These are phyloP conservation scores for Aulostomus chinensis DNA, from an alignment of 2,797 vertebrate genomes.

Conservation along the genomic window DNA sequence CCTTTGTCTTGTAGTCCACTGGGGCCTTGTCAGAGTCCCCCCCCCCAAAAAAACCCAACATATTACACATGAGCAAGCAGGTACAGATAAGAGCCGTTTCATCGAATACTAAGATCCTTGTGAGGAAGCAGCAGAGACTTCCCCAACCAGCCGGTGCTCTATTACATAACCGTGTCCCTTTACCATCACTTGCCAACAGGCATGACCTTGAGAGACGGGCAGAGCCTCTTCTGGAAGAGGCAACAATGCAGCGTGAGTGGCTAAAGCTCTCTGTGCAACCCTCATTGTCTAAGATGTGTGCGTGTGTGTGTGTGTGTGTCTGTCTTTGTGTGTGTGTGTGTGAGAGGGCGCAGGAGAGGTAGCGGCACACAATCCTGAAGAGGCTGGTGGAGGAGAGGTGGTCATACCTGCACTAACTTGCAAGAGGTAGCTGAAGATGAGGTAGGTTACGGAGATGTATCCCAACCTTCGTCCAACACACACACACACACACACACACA, in stretches of 20 bases:
- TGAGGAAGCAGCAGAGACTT: constrained; percentile 29
- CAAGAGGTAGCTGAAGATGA: constrained; percentile 28
- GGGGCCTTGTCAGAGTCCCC: constrained; percentile 9
- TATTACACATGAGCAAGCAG: constrained; percentile 13
- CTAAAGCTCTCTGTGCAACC: constrained; percentile 4
- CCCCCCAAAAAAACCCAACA: neutral
- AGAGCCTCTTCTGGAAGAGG: constrained; percentile 26
- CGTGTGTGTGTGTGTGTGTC: constrained; percentile 3
- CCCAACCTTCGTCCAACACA: constrained; percentile 6
- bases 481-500: neutral
- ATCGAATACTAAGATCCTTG: constrained; percentile 9
- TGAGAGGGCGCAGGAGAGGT: neutral
- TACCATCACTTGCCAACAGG: constrained; percentile 62
- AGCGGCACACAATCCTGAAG: neutral
- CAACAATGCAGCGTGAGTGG: constrained; percentile 6
- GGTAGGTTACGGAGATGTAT: constrained; percentile 28
- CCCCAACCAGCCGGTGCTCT: constrained; percentile 26
- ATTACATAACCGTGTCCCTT: constrained; percentile 69
- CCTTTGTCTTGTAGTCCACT: constrained; percentile 43
- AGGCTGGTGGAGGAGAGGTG: constrained; percentile 13
- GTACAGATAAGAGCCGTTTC: constrained; percentile 6
- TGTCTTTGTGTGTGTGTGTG: neutral
- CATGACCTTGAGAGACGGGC: constrained; percentile 78
- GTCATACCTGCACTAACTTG: constrained; percentile 23
- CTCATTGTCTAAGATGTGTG: neutral